Conservation (phyloP, 2,113 vertebrate species). For the Chlamydotis undulata region DNA sequence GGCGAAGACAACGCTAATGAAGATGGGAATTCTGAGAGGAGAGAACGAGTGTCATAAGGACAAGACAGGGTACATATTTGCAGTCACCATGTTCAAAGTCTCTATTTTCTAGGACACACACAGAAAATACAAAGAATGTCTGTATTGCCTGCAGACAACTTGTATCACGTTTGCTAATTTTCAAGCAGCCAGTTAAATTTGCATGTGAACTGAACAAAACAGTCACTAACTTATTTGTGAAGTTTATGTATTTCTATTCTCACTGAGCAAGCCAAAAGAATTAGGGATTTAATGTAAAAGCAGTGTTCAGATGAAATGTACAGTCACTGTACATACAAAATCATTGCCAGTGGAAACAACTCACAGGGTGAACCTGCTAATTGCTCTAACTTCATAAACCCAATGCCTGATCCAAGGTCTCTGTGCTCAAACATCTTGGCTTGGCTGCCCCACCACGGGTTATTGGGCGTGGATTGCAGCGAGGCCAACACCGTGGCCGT, state of each 20-base stretch:
- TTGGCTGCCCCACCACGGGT: not conserved
- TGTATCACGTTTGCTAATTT: not conserved
- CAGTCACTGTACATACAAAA: slow-evolving; percentile 20
- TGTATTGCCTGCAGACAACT: not conserved
- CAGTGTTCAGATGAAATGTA: not conserved
- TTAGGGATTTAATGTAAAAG: slow-evolving; percentile 6
- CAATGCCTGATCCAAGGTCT: not conserved
- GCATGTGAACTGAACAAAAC: not conserved
- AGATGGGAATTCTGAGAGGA: not conserved
- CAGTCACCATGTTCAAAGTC: not conserved
- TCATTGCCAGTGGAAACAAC: slow-evolving; percentile 53
- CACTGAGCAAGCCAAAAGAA: slow-evolving; percentile 23
- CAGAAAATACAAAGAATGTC: not conserved
- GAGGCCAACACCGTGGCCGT: not conserved
- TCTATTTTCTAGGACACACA: not conserved
- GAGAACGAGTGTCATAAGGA: not conserved
- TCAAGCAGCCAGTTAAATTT: not conserved
- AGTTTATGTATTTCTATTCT: slow-evolving; percentile 9
- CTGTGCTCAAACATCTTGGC: not conserved
- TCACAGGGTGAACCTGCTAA: slow-evolving; percentile 2
- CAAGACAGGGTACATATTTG: not conserved
- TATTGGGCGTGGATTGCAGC: accelerated
- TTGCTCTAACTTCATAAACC: slow-evolving; percentile 3
- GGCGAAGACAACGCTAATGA: not conserved
- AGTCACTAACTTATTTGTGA: not conserved